These are phyloP conservation scores for Oscheius sp. DNA, from an alignment of 1,140 invertebrate species.

Conservation along the genomic window DNA sequence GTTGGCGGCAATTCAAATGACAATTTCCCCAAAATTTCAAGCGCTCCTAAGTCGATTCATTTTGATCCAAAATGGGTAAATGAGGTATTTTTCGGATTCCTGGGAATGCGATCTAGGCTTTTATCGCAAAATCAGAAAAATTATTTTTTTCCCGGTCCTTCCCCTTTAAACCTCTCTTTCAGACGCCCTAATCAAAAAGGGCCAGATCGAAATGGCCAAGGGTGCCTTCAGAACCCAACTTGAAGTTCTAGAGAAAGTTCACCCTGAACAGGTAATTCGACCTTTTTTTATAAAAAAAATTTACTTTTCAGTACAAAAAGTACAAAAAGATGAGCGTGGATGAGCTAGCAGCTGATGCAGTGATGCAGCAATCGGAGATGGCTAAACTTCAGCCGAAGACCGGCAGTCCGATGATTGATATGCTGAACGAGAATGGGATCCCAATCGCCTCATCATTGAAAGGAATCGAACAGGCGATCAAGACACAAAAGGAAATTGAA, in stretches of 20 bases:
- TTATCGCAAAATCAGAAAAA: background rate
- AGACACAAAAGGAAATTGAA: slow-evolving; percentile 45
- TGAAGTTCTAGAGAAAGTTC: slow-evolving; percentile 46
- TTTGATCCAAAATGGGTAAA: too few relatives aligned
- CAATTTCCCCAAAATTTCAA: too few relatives aligned
- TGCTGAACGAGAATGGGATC: slow-evolving; percentile 52
- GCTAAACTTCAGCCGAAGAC: slow-evolving; percentile 37
- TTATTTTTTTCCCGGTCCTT: too few relatives aligned
- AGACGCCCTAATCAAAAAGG: slow-evolving; percentile 50
- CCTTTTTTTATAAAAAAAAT: background rate
- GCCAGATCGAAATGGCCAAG: slow-evolving; percentile 55
- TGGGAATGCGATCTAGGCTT: too few relatives aligned
- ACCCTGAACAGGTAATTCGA: slow-evolving; percentile 46
- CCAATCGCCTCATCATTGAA: slow-evolving; percentile 48
- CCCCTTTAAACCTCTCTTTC: too few relatives aligned
- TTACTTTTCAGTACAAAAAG: slow-evolving; percentile 46
- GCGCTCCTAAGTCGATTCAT: too few relatives aligned
- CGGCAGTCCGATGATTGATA: slow-evolving; percentile 35
- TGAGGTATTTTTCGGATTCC: too few relatives aligned
- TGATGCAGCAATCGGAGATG: slow-evolving; percentile 47
- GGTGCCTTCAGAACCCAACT: slow-evolving; percentile 52
- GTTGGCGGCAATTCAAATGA: too few relatives aligned
- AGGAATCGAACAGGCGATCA: slow-evolving; percentile 47
- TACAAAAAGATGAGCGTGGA: slow-evolving; percentile 49
- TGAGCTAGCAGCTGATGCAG: slow-evolving; percentile 47